Conservation (phyloP, 2,888 invertebrate species). For the Tachystola acroxantha region DNA sequence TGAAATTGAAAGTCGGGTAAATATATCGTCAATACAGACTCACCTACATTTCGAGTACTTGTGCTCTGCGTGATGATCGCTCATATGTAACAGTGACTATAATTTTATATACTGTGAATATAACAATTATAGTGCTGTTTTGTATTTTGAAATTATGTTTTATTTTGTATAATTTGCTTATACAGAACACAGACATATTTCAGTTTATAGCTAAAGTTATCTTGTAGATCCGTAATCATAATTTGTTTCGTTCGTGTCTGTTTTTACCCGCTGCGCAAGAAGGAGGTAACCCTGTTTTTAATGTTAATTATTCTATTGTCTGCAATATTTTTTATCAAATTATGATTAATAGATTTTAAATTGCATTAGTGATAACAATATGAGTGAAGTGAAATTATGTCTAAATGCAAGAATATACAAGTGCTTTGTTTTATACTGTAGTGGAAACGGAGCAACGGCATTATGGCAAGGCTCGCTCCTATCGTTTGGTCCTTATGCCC, state of each 20-base stretch:
- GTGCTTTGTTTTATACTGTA: conserved; percentile 11
- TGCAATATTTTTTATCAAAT: conserved; percentile 58
- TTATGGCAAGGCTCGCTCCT: conserved; percentile 6
- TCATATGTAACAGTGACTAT: background rate
- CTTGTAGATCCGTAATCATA: conserved; percentile 24
- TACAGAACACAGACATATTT: conserved; percentile 30
- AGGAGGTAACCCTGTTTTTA: too few relatives aligned
- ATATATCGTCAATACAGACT: background rate
- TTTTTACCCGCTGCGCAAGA: too few relatives aligned
- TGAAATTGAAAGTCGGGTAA: too few relatives aligned
- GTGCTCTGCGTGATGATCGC: too few relatives aligned
- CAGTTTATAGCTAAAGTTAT: conserved; percentile 24
- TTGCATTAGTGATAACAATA: conserved; percentile 39
- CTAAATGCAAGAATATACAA: conserved; percentile 2
- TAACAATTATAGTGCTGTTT: conserved; percentile 47
- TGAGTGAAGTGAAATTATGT: conserved; percentile 20
- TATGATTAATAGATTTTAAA: too few relatives aligned
- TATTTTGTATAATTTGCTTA: conserved; percentile 43
- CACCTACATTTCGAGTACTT: too few relatives aligned
- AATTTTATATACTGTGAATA: conserved; percentile 40
- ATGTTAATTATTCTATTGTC: conserved; percentile 45
- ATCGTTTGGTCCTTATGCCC: background rate
- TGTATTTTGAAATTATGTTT: conserved; percentile 50
- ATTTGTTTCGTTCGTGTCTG: conserved; percentile 35
- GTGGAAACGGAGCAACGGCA: conserved; percentile 3